Evolutionary conservation across 2,888 invertebrate genomes (phyloP), one percentile per base, ranked within the genome.

Genomic region (Odiellus spinosus): DNA sequence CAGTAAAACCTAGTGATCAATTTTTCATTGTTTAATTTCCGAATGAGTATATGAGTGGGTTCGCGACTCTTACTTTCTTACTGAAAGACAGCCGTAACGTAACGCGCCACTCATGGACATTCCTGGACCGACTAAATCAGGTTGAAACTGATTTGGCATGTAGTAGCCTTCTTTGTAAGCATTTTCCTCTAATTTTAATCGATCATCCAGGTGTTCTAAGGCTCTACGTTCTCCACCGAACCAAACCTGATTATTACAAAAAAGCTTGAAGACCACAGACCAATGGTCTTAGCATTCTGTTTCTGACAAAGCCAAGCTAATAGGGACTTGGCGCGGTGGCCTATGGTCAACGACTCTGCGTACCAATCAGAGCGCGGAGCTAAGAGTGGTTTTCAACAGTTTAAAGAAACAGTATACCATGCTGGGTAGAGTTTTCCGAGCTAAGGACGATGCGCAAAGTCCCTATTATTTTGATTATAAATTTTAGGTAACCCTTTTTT

Each of bases 71-170:
- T 34, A 52, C 71, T 66, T 73, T 19, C 80, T 67, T 1, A 80
- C 76, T 12, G 80, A 80, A 2, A 80, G 66, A 59, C 79, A 79
- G 14, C 81, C 81, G 58, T 77, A 79, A 3, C 79, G 70, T 3
- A 82, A 67, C 40, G 80, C 78, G 1, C 80, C 76, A 56, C 79
- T 79, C 63, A 79, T 65, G 2, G 79, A 79, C 50, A 76, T 73
- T 0, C 80, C 76, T 3, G 75, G 73, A 0, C 77, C 77, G 11
- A 77, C 63, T 39, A 81, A 66, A 52, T 81, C 77, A 0, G 80
- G 80, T 55, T 66, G 69, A 3, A 75, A 73, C 60, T 80, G 80
- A 50, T 80, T 80, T 1, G 80, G 80, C 55, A 80, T 63, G 56
- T 76, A 76, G 11, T 69, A 73, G 1, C 78, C 78, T 48, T 72